Evolutionary conservation across 1,140 invertebrate genomes (phyloP).

Genomic region (Trialeurodes vaporariorum): DNA sequence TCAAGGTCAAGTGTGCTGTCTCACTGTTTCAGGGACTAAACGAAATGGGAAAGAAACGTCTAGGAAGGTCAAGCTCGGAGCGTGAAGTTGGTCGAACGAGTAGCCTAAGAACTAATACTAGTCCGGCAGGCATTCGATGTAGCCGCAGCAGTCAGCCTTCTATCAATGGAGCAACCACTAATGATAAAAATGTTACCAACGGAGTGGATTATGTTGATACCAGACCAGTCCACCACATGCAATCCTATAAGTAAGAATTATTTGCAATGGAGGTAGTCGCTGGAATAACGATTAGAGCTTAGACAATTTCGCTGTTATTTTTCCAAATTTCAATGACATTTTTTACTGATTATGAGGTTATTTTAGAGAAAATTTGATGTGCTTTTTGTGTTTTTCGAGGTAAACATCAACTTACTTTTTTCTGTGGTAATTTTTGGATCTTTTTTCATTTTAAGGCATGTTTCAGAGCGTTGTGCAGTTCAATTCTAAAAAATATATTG

Average conservation of each 20-base stretch:
- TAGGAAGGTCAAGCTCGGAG: constrained; percentile 20
- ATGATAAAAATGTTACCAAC: constrained; percentile 4
- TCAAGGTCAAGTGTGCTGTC: constrained; percentile 67
- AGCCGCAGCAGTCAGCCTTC: background rate
- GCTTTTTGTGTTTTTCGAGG: too few relatives aligned
- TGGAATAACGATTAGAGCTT: too few relatives aligned
- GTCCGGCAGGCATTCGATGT: constrained; percentile 14
- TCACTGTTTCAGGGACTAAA: constrained; percentile 33
- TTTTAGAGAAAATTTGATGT: too few relatives aligned
- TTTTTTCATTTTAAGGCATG: too few relatives aligned
- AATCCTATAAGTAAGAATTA: constrained; percentile 62
- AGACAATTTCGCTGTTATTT: too few relatives aligned
- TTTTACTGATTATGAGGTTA: too few relatives aligned
- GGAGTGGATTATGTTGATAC: constrained; percentile 35
- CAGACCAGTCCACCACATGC: constrained; percentile 58
- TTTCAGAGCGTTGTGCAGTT: too few relatives aligned
- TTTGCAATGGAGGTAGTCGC: too few relatives aligned
- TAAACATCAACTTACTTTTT: too few relatives aligned
- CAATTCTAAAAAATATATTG: too few relatives aligned
- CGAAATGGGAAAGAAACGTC: constrained; percentile 18
- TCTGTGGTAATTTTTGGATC: too few relatives aligned
- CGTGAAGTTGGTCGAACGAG: constrained; percentile 17
- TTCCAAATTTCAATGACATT: too few relatives aligned
- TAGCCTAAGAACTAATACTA: constrained; percentile 13
- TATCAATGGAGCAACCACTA: background rate